phyloP scores from a whole-genome alignment of 1,140 invertebrate genomes.

The Rhagoletis zephyria region DNA sequence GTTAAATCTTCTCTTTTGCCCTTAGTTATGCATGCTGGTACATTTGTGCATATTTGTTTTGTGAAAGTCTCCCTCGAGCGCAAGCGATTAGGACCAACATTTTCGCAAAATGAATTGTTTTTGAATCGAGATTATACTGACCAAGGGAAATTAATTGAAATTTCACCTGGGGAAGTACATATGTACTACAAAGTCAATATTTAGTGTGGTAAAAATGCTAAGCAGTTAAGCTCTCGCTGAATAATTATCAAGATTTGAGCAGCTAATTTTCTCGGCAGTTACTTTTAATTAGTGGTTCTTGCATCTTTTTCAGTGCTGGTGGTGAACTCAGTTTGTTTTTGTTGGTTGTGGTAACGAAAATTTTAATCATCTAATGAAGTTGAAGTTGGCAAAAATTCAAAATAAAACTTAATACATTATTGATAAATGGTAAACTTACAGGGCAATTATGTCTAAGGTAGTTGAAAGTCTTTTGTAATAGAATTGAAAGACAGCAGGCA shows the following conservation, averaged over 20 bases:
- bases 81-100: not conserved
- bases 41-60: too few relatives aligned
- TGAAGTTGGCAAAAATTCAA: too few relatives aligned
- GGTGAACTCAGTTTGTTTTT: not conserved
- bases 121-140: conserved; percentile 3
- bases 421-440: too few relatives aligned
- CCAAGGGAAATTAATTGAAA: conserved; percentile 4
- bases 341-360: not conserved
- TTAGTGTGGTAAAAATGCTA: not conserved
- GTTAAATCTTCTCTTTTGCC: too few relatives aligned
- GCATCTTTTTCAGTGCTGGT: not conserved
- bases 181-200: not conserved
- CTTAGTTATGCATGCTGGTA: too few relatives aligned
- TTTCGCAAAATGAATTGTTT: conserved; percentile 31
- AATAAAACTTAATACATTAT: too few relatives aligned
- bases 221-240: not conserved
- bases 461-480: too few relatives aligned
- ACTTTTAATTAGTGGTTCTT: not conserved
- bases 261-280: not conserved
- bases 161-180: not conserved
- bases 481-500: too few relatives aligned
- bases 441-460: too few relatives aligned
- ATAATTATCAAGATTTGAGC: conserved; percentile 13
- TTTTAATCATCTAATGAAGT: not conserved
- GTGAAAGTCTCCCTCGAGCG: not conserved